phyloP scores from a whole-genome alignment of 2,797 vertebrate species.

The Steatocranus sp. region DNA sequence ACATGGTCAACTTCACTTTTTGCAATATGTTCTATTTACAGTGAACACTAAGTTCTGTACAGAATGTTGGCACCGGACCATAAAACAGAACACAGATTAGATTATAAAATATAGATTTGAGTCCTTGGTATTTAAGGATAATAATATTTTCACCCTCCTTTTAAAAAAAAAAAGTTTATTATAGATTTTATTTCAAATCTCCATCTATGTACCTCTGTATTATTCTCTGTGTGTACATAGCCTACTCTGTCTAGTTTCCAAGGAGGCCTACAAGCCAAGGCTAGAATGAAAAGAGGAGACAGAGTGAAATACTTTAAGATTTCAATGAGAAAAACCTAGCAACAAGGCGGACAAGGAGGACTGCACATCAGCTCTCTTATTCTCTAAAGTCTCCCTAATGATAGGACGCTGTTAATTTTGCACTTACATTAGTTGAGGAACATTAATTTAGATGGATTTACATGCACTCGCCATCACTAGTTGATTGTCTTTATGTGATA shows the following conservation, averaged over 20 bases:
- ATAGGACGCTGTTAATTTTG: conserved; percentile 40
- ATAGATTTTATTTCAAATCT: not conserved
- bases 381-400: conserved; percentile 9
- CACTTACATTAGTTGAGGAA: conserved; percentile 56
- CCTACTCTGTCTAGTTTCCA: conserved; percentile 9
- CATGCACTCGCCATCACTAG: conserved; percentile 36
- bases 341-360: conserved; percentile 34
- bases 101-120: not conserved
- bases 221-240: not conserved
- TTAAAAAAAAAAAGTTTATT: not conserved
- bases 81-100: not conserved
- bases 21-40: not conserved
- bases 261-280: not conserved
- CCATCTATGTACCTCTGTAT: not conserved
- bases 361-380: conserved; percentile 2
- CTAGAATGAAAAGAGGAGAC: not conserved
- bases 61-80: not conserved
- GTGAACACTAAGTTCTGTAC: not conserved
- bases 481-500: conserved; percentile 51
- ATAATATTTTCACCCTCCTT: not conserved
- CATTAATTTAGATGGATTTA: conserved; percentile 66
- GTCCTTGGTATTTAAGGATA: not conserved
- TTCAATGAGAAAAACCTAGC: conserved; percentile 28
- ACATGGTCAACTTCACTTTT: not conserved
- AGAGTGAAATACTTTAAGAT: conserved; percentile 15